phyloP scores from a whole-genome alignment of 1,140 invertebrate genomes.

The Agrypnia vestita region DNA sequence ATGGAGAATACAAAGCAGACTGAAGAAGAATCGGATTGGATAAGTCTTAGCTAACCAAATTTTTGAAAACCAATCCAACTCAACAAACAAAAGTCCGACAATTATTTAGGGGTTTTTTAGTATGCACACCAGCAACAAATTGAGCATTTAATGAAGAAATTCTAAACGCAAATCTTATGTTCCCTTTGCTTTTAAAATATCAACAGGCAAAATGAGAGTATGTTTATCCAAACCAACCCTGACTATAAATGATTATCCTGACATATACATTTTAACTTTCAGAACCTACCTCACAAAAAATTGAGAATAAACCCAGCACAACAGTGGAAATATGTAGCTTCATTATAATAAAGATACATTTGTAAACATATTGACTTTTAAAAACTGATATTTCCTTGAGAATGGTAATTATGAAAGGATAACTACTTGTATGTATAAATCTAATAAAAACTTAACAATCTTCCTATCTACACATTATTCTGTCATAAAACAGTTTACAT shows the following conservation, averaged over 20 bases:
- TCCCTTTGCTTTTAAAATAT: too few relatives aligned
- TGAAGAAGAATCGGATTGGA: too few relatives aligned
- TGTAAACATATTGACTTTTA: slow-evolving; percentile 23
- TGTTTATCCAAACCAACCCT: too few relatives aligned
- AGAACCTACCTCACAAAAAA: background rate
- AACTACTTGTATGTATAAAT: slow-evolving; percentile 32
- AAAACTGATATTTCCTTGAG: slow-evolving; percentile 17
- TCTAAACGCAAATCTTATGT: too few relatives aligned
- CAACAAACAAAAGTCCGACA: too few relatives aligned
- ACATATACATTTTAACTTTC: background rate
- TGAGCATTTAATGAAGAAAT: too few relatives aligned
- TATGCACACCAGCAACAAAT: too few relatives aligned
- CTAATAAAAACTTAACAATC: slow-evolving; percentile 58
- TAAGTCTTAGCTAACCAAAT: too few relatives aligned
- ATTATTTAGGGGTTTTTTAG: too few relatives aligned
- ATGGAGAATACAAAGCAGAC: too few relatives aligned
- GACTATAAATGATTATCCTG: background rate
- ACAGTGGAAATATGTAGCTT: background rate
- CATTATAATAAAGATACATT: slow-evolving; percentile 28
- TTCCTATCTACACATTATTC: slow-evolving; percentile 56
- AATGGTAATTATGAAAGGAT: slow-evolving; percentile 41
- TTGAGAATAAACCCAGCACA: slow-evolving; percentile 7
- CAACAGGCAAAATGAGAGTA: too few relatives aligned
- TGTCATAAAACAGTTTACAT: slow-evolving; percentile 54
- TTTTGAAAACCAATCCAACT: too few relatives aligned